phyloP scores from a whole-genome alignment of 2,797 vertebrate genomes.

The Artibeus lituratus region DNA sequence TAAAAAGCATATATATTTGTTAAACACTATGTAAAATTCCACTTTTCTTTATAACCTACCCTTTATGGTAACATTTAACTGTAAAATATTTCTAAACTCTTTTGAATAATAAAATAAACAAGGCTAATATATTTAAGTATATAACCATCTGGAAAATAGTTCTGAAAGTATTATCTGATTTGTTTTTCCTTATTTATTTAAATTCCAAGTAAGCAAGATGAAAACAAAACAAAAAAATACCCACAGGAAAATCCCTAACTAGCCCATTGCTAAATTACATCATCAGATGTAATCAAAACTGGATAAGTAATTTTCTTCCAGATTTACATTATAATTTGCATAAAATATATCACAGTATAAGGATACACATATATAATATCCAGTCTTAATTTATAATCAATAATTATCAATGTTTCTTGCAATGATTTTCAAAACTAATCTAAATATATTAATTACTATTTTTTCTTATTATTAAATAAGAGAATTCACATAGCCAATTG shows the following conservation, averaged over 20 bases:
- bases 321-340: conserved; percentile 8
- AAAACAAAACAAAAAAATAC: conserved; percentile 22
- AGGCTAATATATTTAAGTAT: background rate
- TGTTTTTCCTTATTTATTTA: conserved; percentile 32
- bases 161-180: conserved; percentile 37
- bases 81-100: background rate
- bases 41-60: conserved; percentile 17
- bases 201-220: conserved; percentile 11
- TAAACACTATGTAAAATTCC: conserved; percentile 24
- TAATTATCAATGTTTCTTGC: background rate
- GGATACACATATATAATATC: background rate
- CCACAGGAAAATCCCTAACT: background rate
- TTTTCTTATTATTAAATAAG: conserved; percentile 10
- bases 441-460: background rate
- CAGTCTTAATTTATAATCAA: conserved; percentile 26
- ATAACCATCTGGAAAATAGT: conserved; percentile 7
- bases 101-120: conserved; percentile 21
- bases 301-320: background rate
- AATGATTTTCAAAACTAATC: conserved; percentile 34
- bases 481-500: background rate
- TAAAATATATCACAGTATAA: background rate
- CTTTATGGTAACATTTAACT: background rate
- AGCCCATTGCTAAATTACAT: background rate
- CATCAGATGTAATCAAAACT: background rate
- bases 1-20: background rate